phyloP scores from a whole-genome alignment of 2,888 invertebrate genomes.

The Zeuzera pyrina region DNA sequence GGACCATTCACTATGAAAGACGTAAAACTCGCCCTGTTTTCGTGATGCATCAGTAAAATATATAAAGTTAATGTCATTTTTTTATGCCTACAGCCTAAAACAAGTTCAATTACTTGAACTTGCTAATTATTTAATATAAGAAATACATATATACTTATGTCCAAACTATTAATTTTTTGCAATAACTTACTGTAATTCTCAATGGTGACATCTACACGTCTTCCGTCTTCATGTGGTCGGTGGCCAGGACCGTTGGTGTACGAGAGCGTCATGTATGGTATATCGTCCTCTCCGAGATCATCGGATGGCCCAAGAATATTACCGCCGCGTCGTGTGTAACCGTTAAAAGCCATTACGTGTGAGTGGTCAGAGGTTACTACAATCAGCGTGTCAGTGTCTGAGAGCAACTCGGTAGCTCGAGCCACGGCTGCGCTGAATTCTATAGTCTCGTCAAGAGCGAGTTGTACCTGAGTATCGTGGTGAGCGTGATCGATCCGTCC shows the following conservation, averaged over 20 bases:
- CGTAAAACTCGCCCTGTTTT: too few species aligned
- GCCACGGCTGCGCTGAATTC: slow-evolving; percentile 75
- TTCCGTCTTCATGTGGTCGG: slow-evolving; percentile 28
- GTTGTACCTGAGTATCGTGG: slow-evolving; percentile 71
- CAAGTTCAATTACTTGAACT: too few species aligned
- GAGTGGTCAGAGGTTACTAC: slow-evolving; percentile 82
- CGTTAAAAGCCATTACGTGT: slow-evolving; percentile 76
- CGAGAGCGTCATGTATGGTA: slow-evolving; percentile 70
- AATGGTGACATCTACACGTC: slow-evolving; percentile 44
- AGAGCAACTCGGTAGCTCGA: slow-evolving; percentile 47
- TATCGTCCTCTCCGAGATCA: slow-evolving; percentile 39
- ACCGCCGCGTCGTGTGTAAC: slow-evolving; percentile 70
- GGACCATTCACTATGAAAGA: too few species aligned
- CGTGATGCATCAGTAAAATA: too few species aligned
- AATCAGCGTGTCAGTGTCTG: slow-evolving; percentile 79
- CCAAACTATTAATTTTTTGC: too few species aligned
- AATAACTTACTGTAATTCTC: slow-evolving; percentile 18
- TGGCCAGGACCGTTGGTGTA: slow-evolving; percentile 76
- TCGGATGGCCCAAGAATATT: slow-evolving; percentile 25
- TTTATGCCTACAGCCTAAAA: too few species aligned
- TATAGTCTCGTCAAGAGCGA: slow-evolving; percentile 79
- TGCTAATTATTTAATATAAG: too few species aligned
- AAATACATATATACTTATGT: too few species aligned
- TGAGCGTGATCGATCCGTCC: slow-evolving; percentile 80
- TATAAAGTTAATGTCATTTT: too few species aligned